Base-by-base conservation (phyloP, 2,113 vertebrate genomes). In the Glareola pratincola region DNA sequence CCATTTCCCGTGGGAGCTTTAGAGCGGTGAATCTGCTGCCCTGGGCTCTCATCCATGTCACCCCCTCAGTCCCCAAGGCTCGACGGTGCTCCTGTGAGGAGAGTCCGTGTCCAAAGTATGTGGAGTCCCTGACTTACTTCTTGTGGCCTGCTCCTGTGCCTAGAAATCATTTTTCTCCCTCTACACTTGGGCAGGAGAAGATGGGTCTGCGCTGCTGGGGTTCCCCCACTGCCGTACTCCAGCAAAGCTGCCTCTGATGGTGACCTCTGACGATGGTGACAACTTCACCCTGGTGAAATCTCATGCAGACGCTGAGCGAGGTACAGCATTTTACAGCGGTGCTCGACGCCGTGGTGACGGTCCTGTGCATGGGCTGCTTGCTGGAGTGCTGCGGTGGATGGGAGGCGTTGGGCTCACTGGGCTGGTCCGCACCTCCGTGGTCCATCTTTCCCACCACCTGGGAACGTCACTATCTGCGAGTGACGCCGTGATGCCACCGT, bases 251-350 rank as follows among this genome's bases (percentile, higher is more conserved):
- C 64, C 73, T 74, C 62, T 64, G 8, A 6, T 0, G 1, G 22
- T 37, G 45, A 56, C 37, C n/a, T n/a, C 62, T 64, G 83, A 14
- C 4, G 8, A 6, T 0, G 1, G 22, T 37, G 45, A 56, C 37
- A 57, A 12, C 72, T 60, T 83, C 60, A 26, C 59, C 18, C 8
- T 24, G 29, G 34, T 37, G 47, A 48, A 48, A 19, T 22, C 47
- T 48, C 47, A n/a, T 85, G 78, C 27, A 37, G 85, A 32, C 7
- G 13, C 7, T 56, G 64, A 72, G 47, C 4, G 3, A 92, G 64
- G 13, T 84, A 8, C n/a, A 45, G 0, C 0, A 9, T 34, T 57
- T 37, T 7, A 27, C 36, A 34, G 47, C 1, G 0, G 21, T 56
- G 54, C 43, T 62, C 0, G 0, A n/a, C 27, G 45, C 36, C 4